Percentiles rank a stretch among this genome's conserved stretches.
Evolutionary conservation across 2,797 vertebrate species (phyloP).

Genomic region (Melanotaenia maccullochi): DNA sequence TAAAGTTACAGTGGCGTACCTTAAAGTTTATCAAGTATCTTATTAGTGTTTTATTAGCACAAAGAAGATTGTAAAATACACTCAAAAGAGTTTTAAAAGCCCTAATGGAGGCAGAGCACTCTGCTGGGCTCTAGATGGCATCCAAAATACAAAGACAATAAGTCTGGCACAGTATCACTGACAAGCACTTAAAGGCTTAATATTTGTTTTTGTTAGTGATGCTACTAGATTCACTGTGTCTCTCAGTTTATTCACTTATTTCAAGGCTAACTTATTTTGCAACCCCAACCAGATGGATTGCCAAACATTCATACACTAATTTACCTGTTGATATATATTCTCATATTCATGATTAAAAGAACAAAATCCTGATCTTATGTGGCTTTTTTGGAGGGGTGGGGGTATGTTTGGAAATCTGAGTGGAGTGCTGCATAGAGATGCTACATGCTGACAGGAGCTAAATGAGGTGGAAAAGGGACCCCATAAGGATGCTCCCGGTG

Average conservation of each 20-base stretch:
- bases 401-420: no score
- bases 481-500: neutral
- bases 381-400: no score
- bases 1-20: neutral
- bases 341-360: no score
- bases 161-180: neutral
- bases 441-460: neutral
- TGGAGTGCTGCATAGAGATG: no score
- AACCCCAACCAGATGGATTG: neutral
- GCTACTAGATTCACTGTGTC: neutral
- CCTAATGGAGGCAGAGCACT: conserved; percentile 30
- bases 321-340: no score
- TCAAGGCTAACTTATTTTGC: neutral
- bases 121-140: neutral
- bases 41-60: conserved; percentile 25
- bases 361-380: no score
- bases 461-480: neutral
- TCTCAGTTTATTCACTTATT: neutral
- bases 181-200: conserved; percentile 8
- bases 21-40: conserved; percentile 26
- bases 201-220: conserved; percentile 3
- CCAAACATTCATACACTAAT: neutral
- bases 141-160: conserved; percentile 5
- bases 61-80: neutral
- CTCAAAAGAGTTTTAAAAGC: conserved; percentile 22